Percentiles rank a stretch among this genome's conserved stretches.
Conservation (phyloP, 2,797 vertebrate species). For the Tiaroga cobitis region DNA sequence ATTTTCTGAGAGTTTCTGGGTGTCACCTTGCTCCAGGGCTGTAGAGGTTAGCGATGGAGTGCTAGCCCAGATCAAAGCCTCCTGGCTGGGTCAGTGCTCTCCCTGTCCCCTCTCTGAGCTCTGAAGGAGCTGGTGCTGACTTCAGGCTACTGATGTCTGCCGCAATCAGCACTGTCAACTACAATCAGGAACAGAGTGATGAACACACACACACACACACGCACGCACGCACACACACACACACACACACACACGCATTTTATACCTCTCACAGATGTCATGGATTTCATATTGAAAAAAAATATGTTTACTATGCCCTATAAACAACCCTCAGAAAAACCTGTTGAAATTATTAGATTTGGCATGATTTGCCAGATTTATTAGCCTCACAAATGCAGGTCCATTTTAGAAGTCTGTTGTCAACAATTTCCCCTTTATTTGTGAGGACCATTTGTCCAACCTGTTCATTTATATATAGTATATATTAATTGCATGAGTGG, state of each 20-base stretch:
- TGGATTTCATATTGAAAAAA: neutral
- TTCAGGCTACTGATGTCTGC: slow-evolving; percentile 40
- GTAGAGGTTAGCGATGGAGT: slow-evolving; percentile 20
- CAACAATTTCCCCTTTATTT: neutral
- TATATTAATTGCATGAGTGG: neutral
- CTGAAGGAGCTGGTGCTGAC: slow-evolving; percentile 46
- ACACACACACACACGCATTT: neutral
- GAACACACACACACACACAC: slow-evolving; percentile 22
- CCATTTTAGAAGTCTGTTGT: neutral
- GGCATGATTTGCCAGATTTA: neutral
- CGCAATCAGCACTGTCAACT: slow-evolving; percentile 41
- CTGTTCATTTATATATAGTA: neutral
- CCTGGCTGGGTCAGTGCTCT: slow-evolving; percentile 44
- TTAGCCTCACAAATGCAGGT: slow-evolving; percentile 6
- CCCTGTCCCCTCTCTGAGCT: slow-evolving; percentile 34
- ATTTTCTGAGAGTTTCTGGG: slow-evolving; percentile 17
- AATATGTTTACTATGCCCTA: neutral
- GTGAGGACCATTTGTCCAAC: neutral
- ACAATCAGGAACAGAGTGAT: slow-evolving; percentile 51
- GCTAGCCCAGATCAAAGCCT: slow-evolving; percentile 40
- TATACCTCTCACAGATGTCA: neutral
- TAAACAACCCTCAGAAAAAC: slow-evolving; percentile 11
- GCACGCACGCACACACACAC: neutral
- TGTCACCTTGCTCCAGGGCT: slow-evolving; percentile 51
- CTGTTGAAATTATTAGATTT: slow-evolving; percentile 3